Base-by-base conservation (phyloP, 2,113 vertebrate genomes). In the Embiotoca jacksoni region DNA sequence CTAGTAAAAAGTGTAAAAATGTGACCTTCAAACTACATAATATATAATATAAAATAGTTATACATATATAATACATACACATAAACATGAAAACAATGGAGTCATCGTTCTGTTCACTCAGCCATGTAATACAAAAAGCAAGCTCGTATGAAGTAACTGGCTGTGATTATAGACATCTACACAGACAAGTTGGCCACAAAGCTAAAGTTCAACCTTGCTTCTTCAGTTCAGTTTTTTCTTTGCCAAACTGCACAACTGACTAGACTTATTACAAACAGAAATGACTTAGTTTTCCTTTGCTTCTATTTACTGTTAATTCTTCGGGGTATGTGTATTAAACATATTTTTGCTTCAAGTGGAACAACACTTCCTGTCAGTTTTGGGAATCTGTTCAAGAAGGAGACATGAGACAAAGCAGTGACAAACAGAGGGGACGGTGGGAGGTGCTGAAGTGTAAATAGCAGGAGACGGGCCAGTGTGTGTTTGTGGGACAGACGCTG, bases 401-500 rank as follows among this genome's bases (percentile, higher is more conserved):
- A 58, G 31, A 46, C 33, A 33, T 63, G 7, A 16, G 53, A 46
- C 31, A 41, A 68, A 57, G 23, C 23, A 23, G 23, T 23, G 23
- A 23, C 23, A 23, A 23, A 23, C 23, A 23, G 23, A 23, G 23
- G 23, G 23, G 23, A 23, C 23, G 23, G 23, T 23, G 23, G 23
- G 23, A 58, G 14, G 56, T 16, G 56, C 31, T 14, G 13, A 62
- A 37, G 39, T 30, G 32, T 59, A 53, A 35, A 65, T 7, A 37
- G 16, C 32, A 1, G 0, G n/a, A 37, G 63, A 52, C 55, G 16
- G 16, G 5, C 23, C 15, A 13, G 30, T 59, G 49, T 39, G 59
- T 35, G 41, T 72, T 36, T 65, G 53, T 73, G 54, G 41, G 30
- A 66, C 39, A 3, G 53, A 39, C 10, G 36, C 46, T 69, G 32